Percentiles rank a stretch among this genome's conserved stretches.
Conservation (phyloP, 1,140 invertebrate genomes). For the Phymorhynchus buccinoides region DNA sequence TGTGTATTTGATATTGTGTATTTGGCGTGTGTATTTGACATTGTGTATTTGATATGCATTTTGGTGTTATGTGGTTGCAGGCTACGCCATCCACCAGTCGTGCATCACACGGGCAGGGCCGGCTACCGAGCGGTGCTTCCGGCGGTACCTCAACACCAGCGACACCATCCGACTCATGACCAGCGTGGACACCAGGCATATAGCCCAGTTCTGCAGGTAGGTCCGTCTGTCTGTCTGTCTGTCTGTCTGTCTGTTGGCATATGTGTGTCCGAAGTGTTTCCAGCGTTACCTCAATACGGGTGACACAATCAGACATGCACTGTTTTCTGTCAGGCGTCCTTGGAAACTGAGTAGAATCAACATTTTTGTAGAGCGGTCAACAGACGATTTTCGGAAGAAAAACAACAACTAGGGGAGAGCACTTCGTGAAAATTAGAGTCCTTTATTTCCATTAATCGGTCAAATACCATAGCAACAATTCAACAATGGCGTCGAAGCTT, state of each 20-base stretch:
- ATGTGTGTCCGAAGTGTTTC: neutral
- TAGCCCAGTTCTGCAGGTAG: constrained; percentile 42
- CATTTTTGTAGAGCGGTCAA: too few relatives aligned
- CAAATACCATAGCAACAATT: too few relatives aligned
- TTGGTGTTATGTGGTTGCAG: constrained; percentile 22
- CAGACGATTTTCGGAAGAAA: too few relatives aligned
- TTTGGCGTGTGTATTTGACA: neutral
- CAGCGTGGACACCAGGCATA: constrained; percentile 31
- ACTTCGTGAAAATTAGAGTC: too few relatives aligned
- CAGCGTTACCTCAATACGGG: too few relatives aligned
- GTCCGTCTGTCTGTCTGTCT: neutral
- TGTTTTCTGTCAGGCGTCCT: too few relatives aligned
- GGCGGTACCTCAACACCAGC: constrained; percentile 32
- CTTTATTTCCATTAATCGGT: too few relatives aligned
- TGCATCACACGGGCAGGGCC: constrained; percentile 37
- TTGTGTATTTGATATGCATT: neutral
- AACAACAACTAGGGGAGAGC: too few relatives aligned
- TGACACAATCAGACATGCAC: too few relatives aligned
- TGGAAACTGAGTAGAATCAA: too few relatives aligned
- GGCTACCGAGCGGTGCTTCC: constrained; percentile 36
- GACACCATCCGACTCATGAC: constrained; percentile 35
- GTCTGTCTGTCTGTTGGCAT: neutral
- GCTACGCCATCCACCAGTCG: constrained; percentile 41
- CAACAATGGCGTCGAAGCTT: too few relatives aligned
- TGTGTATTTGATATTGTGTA: neutral